A percentile compares a stretch with the other conserved stretches of the same genome.
Conservation (phyloP, 1,140 invertebrate genomes). For the Macrocentrus cingulum region DNA sequence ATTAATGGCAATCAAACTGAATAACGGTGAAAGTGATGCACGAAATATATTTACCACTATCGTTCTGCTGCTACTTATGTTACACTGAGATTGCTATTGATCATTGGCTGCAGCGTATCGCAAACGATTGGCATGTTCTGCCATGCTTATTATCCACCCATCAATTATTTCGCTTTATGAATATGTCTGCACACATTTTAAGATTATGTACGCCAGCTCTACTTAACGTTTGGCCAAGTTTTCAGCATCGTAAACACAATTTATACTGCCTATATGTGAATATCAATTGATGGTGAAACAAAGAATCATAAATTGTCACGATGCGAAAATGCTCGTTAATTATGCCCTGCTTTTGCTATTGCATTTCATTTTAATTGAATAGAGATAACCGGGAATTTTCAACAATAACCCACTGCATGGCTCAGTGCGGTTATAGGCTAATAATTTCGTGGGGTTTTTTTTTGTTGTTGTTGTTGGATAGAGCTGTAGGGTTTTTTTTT, state of each 20-base stretch:
- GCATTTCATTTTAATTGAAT: no score
- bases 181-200: neutral
- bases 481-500: no score
- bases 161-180: conserved; percentile 22
- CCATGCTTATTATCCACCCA: conserved; percentile 24
- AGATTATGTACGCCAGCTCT: neutral
- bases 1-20: conserved; percentile 23
- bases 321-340: neutral
- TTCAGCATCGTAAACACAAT: neutral
- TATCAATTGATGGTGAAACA: conserved; percentile 12
- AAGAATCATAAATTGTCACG: conserved; percentile 17
- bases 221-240: no score
- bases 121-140: conserved; percentile 10
- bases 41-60: conserved; percentile 21
- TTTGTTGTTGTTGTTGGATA: no score
- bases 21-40: conserved; percentile 32
- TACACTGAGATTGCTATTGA: conserved; percentile 20
- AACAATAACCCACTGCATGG: neutral
- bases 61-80: conserved; percentile 10
- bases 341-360: neutral
- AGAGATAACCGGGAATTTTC: neutral
- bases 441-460: no score
- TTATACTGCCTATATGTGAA: conserved; percentile 7
- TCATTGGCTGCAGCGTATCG: neutral
- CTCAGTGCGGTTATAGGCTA: no score